Conservation (phyloP, 2,797 vertebrate species). For the Sebastes variabilis region DNA sequence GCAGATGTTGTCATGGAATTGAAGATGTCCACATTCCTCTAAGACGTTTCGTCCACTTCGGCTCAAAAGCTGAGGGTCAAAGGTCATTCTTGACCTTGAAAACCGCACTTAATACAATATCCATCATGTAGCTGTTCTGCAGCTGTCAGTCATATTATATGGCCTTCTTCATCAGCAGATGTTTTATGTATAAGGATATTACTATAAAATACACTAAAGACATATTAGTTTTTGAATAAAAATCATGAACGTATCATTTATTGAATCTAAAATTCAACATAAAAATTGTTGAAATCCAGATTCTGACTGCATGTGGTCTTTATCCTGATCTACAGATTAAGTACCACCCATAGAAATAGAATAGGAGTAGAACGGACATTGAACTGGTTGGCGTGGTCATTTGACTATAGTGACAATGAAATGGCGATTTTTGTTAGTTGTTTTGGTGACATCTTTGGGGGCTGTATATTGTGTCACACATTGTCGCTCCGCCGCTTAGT, state of each 20-base stretch:
- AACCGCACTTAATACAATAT: background rate
- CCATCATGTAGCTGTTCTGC: background rate
- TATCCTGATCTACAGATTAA: background rate
- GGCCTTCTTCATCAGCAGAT: background rate
- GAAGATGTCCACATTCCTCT: background rate
- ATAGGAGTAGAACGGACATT: no score
- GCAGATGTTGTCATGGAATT: background rate
- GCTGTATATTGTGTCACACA: no score
- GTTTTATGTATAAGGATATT: background rate
- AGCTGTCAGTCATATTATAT: background rate
- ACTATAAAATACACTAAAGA: accelerated
- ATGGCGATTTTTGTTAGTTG: accelerated
- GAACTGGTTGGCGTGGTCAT: no score
- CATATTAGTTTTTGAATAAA: background rate
- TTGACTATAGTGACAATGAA: accelerated
- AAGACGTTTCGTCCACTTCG: background rate
- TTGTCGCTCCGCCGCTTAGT: accelerated
- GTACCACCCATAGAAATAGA: no score
- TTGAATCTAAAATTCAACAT: background rate
- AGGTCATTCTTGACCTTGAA: background rate
- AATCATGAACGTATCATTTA: background rate
- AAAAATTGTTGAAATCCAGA: background rate
- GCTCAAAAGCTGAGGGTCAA: background rate
- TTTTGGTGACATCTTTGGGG: no score
- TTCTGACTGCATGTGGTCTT: background rate